Base-by-base conservation (phyloP, 1,140 invertebrate genomes). In the Samia ricini region DNA sequence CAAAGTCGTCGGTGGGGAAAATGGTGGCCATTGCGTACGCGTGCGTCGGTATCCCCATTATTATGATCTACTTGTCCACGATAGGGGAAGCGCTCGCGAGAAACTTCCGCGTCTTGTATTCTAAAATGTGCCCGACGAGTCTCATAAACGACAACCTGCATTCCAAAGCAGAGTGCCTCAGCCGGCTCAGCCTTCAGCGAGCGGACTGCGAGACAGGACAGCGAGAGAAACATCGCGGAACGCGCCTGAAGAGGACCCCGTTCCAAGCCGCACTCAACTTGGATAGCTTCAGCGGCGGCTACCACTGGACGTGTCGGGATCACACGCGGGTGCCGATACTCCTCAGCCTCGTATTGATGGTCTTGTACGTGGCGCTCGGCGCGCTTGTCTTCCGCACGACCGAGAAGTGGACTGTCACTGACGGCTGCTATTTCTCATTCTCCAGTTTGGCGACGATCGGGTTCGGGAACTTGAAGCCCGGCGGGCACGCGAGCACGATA, bases 401-500 rank as follows among this genome's bases (percentile, higher is more conserved):
- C 21, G 95, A 96, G 92, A 96, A 95, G 51, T 99, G 98, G 98
- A 95, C 94, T 23, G 93, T 97, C 22, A 91, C 99, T 15, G 98
- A 99, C 78, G 97, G 97, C 21, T 94, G 95, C 29, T 99, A 98
- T 88, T 99, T 99, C 85, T 98, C 97, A 79, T 99, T 98, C 91
- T 97, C 98, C 20, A 97, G 96, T 60, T 91, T 97, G 58, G 95
- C 95, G 54, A 97, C 96, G 2, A 97, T 97, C 64, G 97, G 97
- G 0, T 98, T 98, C 74, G 97, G 97, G 4, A 96, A 98, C 74
- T 91, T 98, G 68, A 91, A 95, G 70, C 93, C 96, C 55, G 95
- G 93, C 4, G 88, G 94, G 66, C 94, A 95, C 56, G 95, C 95
- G 15, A 91, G 94, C 20, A 92, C 95, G 15, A 72, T 86, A 42